Evolutionary conservation across 2,888 invertebrate species (phyloP).

Genomic region (Argyra leucocephala): DNA sequence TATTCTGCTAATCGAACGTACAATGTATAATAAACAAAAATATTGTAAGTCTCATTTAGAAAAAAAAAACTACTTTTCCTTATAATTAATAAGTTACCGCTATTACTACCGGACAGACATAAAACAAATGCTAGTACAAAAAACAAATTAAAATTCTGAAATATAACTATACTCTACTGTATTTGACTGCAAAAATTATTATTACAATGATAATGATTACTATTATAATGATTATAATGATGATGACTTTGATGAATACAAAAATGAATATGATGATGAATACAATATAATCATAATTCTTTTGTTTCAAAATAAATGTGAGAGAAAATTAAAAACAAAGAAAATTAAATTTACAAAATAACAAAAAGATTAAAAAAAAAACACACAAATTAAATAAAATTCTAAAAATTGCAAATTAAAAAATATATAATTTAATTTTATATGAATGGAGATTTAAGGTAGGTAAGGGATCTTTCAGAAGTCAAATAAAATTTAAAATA

Average conservation of each 20-base stretch:
- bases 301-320: not conserved
- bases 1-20: too few relatives aligned
- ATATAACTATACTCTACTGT: too few relatives aligned
- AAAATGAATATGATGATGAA: not conserved
- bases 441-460: too few relatives aligned
- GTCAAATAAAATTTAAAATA: not conserved
- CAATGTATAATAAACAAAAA: too few relatives aligned
- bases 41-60: too few relatives aligned
- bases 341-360: not conserved
- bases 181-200: too few relatives aligned
- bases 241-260: not conserved
- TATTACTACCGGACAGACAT: too few relatives aligned
- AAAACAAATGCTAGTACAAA: too few relatives aligned
- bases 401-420: not conserved
- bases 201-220: too few relatives aligned
- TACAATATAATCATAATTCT: not conserved
- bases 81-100: too few relatives aligned
- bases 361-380: not conserved
- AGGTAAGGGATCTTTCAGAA: not conserved
- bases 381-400: not conserved
- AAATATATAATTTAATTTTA: not conserved
- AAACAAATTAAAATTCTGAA: too few relatives aligned
- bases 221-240: not conserved
- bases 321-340: not conserved
- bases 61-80: too few relatives aligned